Evolutionary conservation across 1,140 invertebrate genomes (phyloP), one percentile per base, ranked within the genome.

Genomic region (Eupeodes corollae): DNA sequence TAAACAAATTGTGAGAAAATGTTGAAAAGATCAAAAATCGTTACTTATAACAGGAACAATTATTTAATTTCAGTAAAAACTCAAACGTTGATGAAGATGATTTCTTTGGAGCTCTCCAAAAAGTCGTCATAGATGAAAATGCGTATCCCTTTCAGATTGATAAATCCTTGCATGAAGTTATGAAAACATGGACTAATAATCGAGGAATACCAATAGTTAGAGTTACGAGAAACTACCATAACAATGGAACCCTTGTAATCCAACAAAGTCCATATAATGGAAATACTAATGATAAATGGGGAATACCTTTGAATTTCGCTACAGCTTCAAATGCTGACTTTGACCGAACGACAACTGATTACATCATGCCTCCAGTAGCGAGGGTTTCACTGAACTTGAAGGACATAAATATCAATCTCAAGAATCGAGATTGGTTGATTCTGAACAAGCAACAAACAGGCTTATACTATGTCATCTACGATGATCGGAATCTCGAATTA

Each of bases 401-500:
- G 6, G 53, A 63, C 6, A 50, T 63, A 13, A 44, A 54, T 6
- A 42, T 66, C 31, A 44, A 59, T 33, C 21, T 63, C 2, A 26
- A 5, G 21, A n/a, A 59, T 9, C 60, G 64, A 16, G 69, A 73
- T 5, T 80, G 79, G 79, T 71, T 71, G 33, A 71, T 80, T 12
- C 40, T 80, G 1, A 80, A 81, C 51, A 72, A 78, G 14, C 74
- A 79, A 52, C 71, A 78, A 52, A 75, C 70, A 33, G 79, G 79
- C 26, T 82, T 77, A 48, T 83, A 82, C 53, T 73, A 79, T 15
- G 79, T 83, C 0, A 78, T 77, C 46, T 84, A 84, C 47, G 76
- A 81, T 32, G 35, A 40, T 0, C 54, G 58, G 2, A 70, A 74
- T 32, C 75, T 78, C 70, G 62, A 70, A 13, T 58, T 63, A 11